Conservation (phyloP, 1,140 invertebrate species). For the Samia ricini region DNA sequence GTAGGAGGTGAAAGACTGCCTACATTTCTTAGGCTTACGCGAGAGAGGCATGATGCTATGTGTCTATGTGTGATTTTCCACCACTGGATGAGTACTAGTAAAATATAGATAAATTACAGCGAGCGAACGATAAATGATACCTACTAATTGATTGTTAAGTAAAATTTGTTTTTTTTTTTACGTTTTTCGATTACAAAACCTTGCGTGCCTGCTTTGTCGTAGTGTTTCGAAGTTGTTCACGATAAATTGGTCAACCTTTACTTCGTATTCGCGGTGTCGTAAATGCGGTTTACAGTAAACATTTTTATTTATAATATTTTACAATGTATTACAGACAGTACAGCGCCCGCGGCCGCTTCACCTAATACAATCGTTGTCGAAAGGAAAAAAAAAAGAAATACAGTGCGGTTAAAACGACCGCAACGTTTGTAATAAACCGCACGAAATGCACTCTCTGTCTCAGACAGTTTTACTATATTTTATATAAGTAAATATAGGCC, state of each 20-base stretch:
- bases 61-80: too few relatives aligned
- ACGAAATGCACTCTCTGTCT: background rate
- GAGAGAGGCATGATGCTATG: too few relatives aligned
- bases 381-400: slow-evolving; percentile 4
- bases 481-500: background rate
- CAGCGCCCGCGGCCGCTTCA: slow-evolving; percentile 2
- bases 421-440: slow-evolving; percentile 2
- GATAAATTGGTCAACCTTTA: background rate
- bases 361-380: slow-evolving; percentile 16
- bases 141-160: too few relatives aligned
- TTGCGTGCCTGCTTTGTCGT: too few relatives aligned
- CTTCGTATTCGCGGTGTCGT: background rate
- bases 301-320: background rate
- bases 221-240: background rate
- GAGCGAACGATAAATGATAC: too few relatives aligned
- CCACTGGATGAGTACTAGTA: too few relatives aligned
- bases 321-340: slow-evolving; percentile 10
- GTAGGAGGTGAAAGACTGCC: too few relatives aligned
- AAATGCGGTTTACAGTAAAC: slow-evolving; percentile 6
- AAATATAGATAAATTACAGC: too few relatives aligned
- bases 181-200: background rate
- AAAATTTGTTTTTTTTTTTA: too few relatives aligned
- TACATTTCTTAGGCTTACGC: too few relatives aligned
- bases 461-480: background rate
- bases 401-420: background rate